Conservation (phyloP, 2,113 vertebrate species). For the Actinemys pallida region DNA sequence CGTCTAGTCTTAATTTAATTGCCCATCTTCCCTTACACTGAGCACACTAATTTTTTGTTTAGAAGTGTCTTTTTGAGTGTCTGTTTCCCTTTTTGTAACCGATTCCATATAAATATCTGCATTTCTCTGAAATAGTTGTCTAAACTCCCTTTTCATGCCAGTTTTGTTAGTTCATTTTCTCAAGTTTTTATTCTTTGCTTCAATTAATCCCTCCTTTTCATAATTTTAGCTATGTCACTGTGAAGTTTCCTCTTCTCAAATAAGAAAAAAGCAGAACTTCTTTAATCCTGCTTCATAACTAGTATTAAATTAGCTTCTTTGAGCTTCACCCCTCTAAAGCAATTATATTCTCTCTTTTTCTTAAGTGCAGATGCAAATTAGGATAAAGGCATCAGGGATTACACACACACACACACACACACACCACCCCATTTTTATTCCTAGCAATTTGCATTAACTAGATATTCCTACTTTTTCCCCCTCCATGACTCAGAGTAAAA, state of each 20-base stretch:
- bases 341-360: slow-evolving; percentile 35
- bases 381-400: slow-evolving; percentile 28
- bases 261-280: not conserved
- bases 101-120: not conserved
- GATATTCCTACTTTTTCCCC: not conserved
- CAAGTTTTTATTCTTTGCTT: slow-evolving; percentile 30
- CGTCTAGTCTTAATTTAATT: not conserved
- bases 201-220: not conserved
- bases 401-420: too few species aligned
- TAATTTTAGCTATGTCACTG: slow-evolving; percentile 23
- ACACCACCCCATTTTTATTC: not conserved
- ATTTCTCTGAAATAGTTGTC: not conserved
- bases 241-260: slow-evolving; percentile 58
- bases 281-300: slow-evolving; percentile 51
- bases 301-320: slow-evolving; percentile 57
- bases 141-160: not conserved
- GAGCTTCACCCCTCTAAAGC: slow-evolving; percentile 30
- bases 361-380: slow-evolving; percentile 67
- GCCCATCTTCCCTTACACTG: not conserved
- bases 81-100: not conserved
- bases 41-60: not conserved
- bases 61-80: not conserved
- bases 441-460: slow-evolving; percentile 48
- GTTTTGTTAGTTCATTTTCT: not conserved
- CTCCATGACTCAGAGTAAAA: slow-evolving; percentile 39